Evolutionary conservation across 2,113 vertebrate genomes (phyloP).

Genomic region (Morone chrysops): DNA sequence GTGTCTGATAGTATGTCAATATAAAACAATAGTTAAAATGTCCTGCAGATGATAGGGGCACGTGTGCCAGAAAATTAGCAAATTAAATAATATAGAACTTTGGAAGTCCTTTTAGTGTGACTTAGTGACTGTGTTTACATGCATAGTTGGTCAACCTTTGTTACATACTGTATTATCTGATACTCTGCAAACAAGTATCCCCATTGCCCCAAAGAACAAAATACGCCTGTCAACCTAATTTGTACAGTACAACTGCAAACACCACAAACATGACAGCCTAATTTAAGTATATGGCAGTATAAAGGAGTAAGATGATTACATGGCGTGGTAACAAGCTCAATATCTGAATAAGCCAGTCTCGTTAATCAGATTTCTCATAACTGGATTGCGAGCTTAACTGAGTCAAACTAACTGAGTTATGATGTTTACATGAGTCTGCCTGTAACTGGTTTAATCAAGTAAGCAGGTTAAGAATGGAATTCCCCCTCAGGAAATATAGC

Average conservation of each 20-base stretch:
- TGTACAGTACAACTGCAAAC: neutral
- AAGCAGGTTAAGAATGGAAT: constrained; percentile 32
- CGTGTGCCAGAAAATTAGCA: too few species aligned
- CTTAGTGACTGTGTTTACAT: too few species aligned
- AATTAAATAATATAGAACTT: too few species aligned
- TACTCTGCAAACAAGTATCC: neutral
- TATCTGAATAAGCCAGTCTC: neutral
- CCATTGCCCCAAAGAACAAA: neutral
- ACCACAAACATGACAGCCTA: neutral
- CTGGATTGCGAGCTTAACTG: constrained; percentile 27
- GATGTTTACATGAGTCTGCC: constrained; percentile 19
- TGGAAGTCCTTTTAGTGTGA: too few species aligned
- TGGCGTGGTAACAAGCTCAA: neutral
- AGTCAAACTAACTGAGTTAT: constrained; percentile 39
- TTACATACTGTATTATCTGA: neutral
- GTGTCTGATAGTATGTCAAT: too few species aligned
- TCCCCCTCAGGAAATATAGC: constrained; percentile 13
- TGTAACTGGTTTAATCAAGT: constrained; percentile 29
- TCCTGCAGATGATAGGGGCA: too few species aligned
- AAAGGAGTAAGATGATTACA: neutral
- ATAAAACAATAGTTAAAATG: too few species aligned
- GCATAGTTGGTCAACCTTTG: neutral
- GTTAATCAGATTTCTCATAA: constrained; percentile 24
- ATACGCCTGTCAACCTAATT: neutral
- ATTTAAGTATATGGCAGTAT: too few species aligned